Evolutionary conservation across 2,888 invertebrate genomes (phyloP), one percentile per base, ranked within the genome.

Genomic region (Theodoxus fluviatilis): DNA sequence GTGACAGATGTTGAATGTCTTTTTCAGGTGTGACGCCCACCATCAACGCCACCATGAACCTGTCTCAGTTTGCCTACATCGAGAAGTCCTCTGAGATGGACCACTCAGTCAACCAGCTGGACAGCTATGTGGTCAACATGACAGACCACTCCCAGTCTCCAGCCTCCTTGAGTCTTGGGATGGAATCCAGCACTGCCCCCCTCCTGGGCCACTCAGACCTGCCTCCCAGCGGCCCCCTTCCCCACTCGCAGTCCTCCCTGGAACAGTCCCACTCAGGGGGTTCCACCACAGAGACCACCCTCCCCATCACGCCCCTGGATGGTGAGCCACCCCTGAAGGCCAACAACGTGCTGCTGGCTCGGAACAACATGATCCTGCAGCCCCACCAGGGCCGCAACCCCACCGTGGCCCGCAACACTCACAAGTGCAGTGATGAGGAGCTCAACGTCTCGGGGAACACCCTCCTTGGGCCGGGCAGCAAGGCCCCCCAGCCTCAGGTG

Each of bases 321-420:
- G 69, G 76, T 61, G 77, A 76, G 52, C 67, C 76, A 47, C 80
- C 81, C 15, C 75, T 83, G 69, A 82, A 84, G 75, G 77, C 85
- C 81, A 73, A 78, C 59, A 81, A 79, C 40, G 74, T 81, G 33
- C 74, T 70, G 37, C 71, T 79, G 49, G 80, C 80, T 22, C 78
- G 76, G 68, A 80, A 80, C 55, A 82, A 81, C 52, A 73, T 76
- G 7, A 76, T 80, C 25, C 77, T 94, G 59, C 94, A 93, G 82
- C 93, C 94, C 0, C 93, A 94, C 86, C 94, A 94, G 85, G 95
- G 95, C 0, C 90, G 93, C 37, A 95, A 94, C 89, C 91, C 92
- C 12, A 95, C 94, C 75, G 89, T 92, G 82, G 94, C 93, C 82
- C 88, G 93, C 12, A 94, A 94, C 87, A 87, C 92, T 86, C 90